Base-by-base conservation (phyloP, 2,888 invertebrate genomes). In the Chrysomela aeneicollis region DNA sequence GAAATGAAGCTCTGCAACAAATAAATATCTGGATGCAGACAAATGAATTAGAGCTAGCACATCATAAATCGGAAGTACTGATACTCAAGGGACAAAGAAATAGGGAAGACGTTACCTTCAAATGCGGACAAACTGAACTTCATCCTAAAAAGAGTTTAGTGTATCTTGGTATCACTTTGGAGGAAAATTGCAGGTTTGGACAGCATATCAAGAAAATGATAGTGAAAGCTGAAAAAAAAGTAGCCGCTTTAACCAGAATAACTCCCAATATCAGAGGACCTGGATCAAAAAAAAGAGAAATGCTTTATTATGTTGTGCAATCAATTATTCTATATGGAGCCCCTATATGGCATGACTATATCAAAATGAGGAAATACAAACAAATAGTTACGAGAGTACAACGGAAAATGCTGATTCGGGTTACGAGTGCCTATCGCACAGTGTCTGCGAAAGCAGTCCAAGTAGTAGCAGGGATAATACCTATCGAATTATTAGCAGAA, bases 231-330 rank as follows among this genome's bases (percentile, higher is more conserved):
- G 49, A 61, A 49, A 61, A 61, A 19, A 61, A 54, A 0, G 15
- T 49, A n/a, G 15, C 54, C 2, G 47, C 54, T 4, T 15, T 54
- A 18, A 18, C 47, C 17, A 55, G 22, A 4, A 32, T 55, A 18
- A 53, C 59, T 53, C 63, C 63, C 1, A 59, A 63, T 17, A 53
- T 63, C 17, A 59, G 63, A 47, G 59, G 53, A 30, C 63, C 63
- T 9, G 51, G 59, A 42, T 37, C 59, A 26, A 51, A 51, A 1
- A 63, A 63, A 52, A 59, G 63, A 21, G 32, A 15, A 32, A 15
- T 59, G 1, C 9, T 63, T 10, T n/a, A 59, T 1, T 49, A 52
- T 22, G 63, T 63, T 8, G 47, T 52, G 0, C 52, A 59, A 12
- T 63, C 59, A 1, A 42, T 42, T 17, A 15, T 63, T 4, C 21